These are phyloP conservation scores for Xerus rutilus DNA, from an alignment of 2,797 vertebrate genomes.

Conservation along the genomic window DNA sequence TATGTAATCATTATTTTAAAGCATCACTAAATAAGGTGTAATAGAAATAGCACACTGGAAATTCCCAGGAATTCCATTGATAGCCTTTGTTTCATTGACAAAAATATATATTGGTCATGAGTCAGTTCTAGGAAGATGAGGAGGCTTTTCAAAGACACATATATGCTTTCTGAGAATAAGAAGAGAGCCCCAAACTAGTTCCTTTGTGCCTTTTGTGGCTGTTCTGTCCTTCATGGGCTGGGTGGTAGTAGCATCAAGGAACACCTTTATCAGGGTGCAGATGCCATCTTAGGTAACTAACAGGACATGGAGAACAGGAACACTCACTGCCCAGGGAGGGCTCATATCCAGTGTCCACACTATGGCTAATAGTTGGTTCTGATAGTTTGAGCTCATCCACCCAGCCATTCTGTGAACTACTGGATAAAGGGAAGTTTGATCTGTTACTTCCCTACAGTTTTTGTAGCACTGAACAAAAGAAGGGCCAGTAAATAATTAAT, in stretches of 20 bases:
- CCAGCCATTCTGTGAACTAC: not conserved
- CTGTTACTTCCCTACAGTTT: not conserved
- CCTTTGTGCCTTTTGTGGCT: not conserved
- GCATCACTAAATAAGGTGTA: not conserved
- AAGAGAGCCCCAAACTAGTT: not conserved
- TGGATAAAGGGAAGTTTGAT: not conserved
- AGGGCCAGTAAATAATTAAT: not conserved
- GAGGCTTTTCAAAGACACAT: not conserved
- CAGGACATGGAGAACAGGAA: no score
- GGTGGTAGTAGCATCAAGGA: not conserved
- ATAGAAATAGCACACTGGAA: not conserved
- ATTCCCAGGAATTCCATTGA: not conserved
- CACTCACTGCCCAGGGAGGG: accelerated
- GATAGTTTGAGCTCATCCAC: not conserved
- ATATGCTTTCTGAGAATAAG: not conserved
- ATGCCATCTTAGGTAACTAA: no score
- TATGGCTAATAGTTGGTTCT: no score
- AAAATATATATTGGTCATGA: not conserved
- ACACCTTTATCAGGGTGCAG: not conserved
- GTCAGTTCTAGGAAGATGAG: not conserved
- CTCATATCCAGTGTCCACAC: accelerated
- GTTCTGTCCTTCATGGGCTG: not conserved
- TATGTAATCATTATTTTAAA: not conserved
- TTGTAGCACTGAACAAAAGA: not conserved
- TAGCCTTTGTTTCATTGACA: not conserved